phyloP scores from a whole-genome alignment of 2,888 invertebrate species.

The Eupithecia inturbata region DNA sequence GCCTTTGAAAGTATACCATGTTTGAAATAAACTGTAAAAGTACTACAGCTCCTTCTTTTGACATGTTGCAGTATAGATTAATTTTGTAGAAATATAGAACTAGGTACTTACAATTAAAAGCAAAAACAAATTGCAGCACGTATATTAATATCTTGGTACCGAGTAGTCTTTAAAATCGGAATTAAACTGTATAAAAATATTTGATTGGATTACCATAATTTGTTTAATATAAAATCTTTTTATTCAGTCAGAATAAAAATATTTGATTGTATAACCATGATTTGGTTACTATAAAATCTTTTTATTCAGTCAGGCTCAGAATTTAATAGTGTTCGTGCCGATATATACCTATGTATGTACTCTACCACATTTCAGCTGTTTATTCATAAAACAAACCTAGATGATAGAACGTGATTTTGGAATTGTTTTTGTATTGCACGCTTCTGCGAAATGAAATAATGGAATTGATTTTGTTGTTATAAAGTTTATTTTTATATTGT shows the following conservation, averaged over 20 bases:
- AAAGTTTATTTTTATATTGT: conserved; percentile 30
- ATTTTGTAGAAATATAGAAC: background rate
- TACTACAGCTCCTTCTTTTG: conserved; percentile 27
- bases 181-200: background rate
- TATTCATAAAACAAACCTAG: background rate
- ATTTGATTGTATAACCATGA: no score
- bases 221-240: no score
- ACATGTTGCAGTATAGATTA: conserved; percentile 2
- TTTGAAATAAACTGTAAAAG: conserved; percentile 35
- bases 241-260: no score
- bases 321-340: background rate
- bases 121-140: background rate
- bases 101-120: background rate
- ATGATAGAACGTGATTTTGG: background rate
- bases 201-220: no score
- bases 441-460: conserved; percentile 10
- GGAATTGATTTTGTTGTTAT: conserved; percentile 46
- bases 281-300: no score
- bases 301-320: background rate
- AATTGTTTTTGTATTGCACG: background rate
- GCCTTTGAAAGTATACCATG: conserved; percentile 47
- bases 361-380: background rate
- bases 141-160: background rate
- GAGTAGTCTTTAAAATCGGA: background rate
- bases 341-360: background rate